A percentile compares a stretch with the other conserved stretches of the same genome.
phyloP scores from a whole-genome alignment of 2,888 invertebrate genomes.

The Megastigmus dorsalis region DNA sequence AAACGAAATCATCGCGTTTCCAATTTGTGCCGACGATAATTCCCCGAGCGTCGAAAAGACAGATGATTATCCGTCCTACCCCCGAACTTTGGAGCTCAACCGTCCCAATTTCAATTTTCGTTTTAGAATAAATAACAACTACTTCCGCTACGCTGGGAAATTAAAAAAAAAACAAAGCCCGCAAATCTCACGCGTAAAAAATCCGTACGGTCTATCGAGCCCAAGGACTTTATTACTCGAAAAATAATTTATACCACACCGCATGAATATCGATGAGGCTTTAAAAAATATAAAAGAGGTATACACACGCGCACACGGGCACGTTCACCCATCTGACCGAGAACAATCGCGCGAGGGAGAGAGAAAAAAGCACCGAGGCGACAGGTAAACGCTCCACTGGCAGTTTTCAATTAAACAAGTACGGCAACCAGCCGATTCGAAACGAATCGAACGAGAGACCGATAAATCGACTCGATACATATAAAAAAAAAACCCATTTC shows the following conservation, averaged over 20 bases:
- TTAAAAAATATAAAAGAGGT: slow-evolving; percentile 18
- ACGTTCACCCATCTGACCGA: not conserved
- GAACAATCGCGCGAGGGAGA: not conserved
- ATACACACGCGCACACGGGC: not conserved
- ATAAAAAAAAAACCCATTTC: not conserved
- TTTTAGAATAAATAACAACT: slow-evolving; percentile 14
- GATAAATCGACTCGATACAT: no score
- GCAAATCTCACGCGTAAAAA: not conserved
- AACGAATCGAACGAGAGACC: slow-evolving; percentile 5
- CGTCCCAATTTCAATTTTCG: no score
- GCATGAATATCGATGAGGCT: slow-evolving; percentile 19
- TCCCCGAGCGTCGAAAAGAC: no score
- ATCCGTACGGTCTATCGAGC: not conserved
- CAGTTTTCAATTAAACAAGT: slow-evolving; percentile 37
- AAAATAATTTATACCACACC: slow-evolving; percentile 22
- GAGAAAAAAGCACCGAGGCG: not conserved
- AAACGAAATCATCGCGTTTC: no score
- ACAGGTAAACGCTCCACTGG: no score
- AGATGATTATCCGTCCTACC: no score
- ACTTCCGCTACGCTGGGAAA: not conserved
- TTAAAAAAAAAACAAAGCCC: slow-evolving; percentile 3
- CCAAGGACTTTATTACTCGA: slow-evolving; percentile 17
- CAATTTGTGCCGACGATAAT: no score
- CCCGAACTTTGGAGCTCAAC: no score
- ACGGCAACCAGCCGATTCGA: no score